These are phyloP conservation scores for Andrena praecox DNA, from an alignment of 2,888 invertebrate genomes.

Conservation along the genomic window DNA sequence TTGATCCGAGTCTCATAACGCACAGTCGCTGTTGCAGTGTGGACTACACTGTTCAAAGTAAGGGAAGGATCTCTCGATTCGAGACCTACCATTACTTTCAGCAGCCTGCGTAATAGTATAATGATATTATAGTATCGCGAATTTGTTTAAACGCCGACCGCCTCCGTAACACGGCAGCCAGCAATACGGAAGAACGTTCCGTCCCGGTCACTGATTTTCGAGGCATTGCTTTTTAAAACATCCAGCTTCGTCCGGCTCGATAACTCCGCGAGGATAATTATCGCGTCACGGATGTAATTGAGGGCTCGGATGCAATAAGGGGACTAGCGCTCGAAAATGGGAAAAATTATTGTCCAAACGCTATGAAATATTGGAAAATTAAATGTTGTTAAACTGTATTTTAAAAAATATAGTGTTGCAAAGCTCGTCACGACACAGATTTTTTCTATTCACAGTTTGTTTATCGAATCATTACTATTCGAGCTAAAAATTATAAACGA, in stretches of 20 bases:
- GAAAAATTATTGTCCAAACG: too few species aligned
- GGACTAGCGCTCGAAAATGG: too few species aligned
- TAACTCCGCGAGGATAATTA: conserved; percentile 22
- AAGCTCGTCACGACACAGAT: too few species aligned
- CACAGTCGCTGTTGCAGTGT: background rate
- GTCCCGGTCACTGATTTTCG: conserved; percentile 55
- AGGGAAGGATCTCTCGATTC: background rate
- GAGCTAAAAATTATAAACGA: too few species aligned
- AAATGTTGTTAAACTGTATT: too few species aligned
- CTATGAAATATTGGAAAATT: too few species aligned
- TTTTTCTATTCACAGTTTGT: too few species aligned
- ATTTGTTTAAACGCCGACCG: background rate
- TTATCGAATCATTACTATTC: too few species aligned
- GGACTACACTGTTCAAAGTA: background rate
- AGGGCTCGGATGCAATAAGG: too few species aligned
- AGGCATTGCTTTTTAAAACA: conserved; percentile 53
- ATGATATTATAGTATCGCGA: background rate
- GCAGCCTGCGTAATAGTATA: background rate
- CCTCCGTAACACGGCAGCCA: background rate
- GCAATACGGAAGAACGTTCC: conserved; percentile 41
- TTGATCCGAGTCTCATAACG: background rate
- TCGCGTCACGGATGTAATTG: background rate
- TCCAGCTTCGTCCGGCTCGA: conserved; percentile 10
- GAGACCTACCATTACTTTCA: background rate
- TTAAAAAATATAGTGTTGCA: too few species aligned